These are phyloP conservation scores for Cremastinae sp. DNA, from an alignment of 2,888 invertebrate genomes.

Conservation along the genomic window DNA sequence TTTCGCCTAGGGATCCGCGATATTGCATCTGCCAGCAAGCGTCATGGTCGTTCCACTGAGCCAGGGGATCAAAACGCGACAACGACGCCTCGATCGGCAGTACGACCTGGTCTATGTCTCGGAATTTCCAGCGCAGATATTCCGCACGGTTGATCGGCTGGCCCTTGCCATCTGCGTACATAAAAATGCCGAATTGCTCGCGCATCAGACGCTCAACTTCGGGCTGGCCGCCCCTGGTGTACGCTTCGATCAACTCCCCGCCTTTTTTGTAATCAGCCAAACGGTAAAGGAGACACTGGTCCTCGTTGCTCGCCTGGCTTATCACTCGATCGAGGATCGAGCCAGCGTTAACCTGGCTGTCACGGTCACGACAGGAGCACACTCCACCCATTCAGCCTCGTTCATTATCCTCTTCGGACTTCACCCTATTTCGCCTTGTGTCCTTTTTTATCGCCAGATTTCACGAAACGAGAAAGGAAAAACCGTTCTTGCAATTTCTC, in stretches of 20 bases:
- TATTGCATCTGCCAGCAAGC: slow-evolving; percentile 99
- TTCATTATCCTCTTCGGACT: slow-evolving; percentile 54
- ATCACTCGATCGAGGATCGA: slow-evolving; percentile 94
- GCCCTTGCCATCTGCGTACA: slow-evolving; percentile 93
- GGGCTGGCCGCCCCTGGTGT: slow-evolving; percentile 90
- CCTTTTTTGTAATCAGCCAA: slow-evolving; percentile 95
- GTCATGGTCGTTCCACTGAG: slow-evolving; percentile 93
- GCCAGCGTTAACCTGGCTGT: slow-evolving; percentile 82
- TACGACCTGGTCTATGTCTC: slow-evolving; percentile 90
- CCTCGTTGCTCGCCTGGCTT: slow-evolving; percentile 92
- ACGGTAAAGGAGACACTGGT: slow-evolving; percentile 92
- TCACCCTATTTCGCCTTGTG: not conserved
- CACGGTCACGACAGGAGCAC: slow-evolving; percentile 77
- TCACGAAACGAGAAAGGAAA: not conserved
- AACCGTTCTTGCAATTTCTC: not conserved
- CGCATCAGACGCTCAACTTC: slow-evolving; percentile 92
- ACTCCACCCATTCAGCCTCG: slow-evolving; percentile 78
- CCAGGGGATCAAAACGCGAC: slow-evolving; percentile 91
- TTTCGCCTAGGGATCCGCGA: slow-evolving; percentile 97
- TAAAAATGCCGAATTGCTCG: slow-evolving; percentile 92
- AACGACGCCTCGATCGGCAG: slow-evolving; percentile 93
- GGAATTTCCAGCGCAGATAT: slow-evolving; percentile 93
- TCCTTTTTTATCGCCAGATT: not conserved
- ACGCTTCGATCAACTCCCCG: slow-evolving; percentile 93
- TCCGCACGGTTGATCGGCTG: slow-evolving; percentile 93